Evolutionary conservation across 2,888 invertebrate genomes (phyloP), one percentile per base, ranked within the genome.

Genomic region (Latrodectus elegans): DNA sequence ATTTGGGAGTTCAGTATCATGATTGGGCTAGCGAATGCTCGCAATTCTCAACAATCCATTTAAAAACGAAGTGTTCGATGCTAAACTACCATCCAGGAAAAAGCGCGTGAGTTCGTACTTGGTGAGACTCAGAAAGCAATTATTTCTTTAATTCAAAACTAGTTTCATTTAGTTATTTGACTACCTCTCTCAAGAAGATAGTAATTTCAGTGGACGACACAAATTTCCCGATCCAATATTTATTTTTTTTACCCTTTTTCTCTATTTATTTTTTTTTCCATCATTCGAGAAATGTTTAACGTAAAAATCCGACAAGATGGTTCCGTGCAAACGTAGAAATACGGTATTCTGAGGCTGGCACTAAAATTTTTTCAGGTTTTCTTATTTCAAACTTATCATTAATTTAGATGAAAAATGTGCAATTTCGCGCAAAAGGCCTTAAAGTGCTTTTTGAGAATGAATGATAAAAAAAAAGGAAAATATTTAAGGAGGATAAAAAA

Each of bases 401-500:
- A 87, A 87, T 87, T 87, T 87, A 87, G 81, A 87, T 87, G 86
- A 87, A 87, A 87, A 87, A 87, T 87, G 81, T 87, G 86, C 86
- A 80, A 80, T 85, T 85, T 85, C 84, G 74, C 72, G 55, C 71
- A 73, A 81, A 64, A 71, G 80, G 80, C 75, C 85, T 80, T 86
- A 86, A 86, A 86, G 85, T 80, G 80, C 85, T 86, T 80, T 86
- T 76, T 75, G 80, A 65, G 78, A 74, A 75, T 64, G 76, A 86
- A 86, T 84, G 84, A 76, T 80, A 74, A 84, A 60, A 60, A 60
- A 60, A 60, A 76, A 52, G 67, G 70, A 38, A 85, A 78, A 67
- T 73, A 78, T 73, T 78, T 73, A 72, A 55, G 72, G 52, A 70
- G 26, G 64, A 64, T 22, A 77, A 77, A 78, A 79, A 80, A 78